Conservation (phyloP, 2,113 vertebrate genomes). For the Pangasianodon gigas region DNA sequence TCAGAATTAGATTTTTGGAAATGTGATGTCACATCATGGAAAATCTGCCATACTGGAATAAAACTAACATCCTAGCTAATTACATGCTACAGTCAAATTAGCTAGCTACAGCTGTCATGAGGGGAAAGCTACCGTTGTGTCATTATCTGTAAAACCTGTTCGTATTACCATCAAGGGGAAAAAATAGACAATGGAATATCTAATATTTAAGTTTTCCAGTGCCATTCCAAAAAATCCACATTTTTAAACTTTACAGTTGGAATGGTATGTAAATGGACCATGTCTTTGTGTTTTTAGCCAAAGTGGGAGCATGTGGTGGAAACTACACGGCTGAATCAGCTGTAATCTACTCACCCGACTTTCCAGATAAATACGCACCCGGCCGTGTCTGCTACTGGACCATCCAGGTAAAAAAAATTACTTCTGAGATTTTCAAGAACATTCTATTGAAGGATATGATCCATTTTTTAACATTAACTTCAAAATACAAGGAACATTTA, state of each 20-base stretch:
- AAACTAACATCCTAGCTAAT: neutral
- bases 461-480: neutral
- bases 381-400: conserved; percentile 95
- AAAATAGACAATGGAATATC: neutral
- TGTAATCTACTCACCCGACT: conserved; percentile 94
- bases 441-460: neutral
- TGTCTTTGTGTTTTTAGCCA: conserved; percentile 71
- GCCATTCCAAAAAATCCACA: neutral
- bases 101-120: neutral
- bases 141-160: neutral
- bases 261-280: neutral
- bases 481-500: neutral
- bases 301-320: conserved; percentile 89
- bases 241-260: neutral
- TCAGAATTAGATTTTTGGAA: neutral
- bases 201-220: neutral
- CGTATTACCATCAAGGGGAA: neutral
- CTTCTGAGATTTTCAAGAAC: neutral
- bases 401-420: conserved; percentile 69
- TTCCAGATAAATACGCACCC: conserved; percentile 85
- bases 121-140: neutral
- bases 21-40: neutral
- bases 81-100: neutral
- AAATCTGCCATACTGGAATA: neutral
- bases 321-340: conserved; percentile 85